These are phyloP conservation scores for Andrena flavipes DNA, from an alignment of 2,888 invertebrate genomes.

Conservation along the genomic window DNA sequence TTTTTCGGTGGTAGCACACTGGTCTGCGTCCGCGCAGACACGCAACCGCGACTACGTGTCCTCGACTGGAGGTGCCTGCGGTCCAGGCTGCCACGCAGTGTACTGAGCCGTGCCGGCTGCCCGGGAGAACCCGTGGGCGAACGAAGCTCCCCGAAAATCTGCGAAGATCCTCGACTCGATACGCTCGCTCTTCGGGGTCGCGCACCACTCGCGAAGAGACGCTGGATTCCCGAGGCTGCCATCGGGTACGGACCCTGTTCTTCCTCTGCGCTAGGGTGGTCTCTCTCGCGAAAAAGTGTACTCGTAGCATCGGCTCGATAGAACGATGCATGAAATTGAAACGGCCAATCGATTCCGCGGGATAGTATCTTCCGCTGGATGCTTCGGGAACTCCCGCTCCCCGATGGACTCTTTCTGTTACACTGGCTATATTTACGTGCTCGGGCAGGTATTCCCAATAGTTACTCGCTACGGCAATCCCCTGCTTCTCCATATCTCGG, in stretches of 20 bases:
- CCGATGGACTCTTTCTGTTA: neutral
- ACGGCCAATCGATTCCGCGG: neutral
- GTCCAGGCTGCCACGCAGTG: slow-evolving; percentile 81
- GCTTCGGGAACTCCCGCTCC: neutral
- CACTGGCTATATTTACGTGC: neutral
- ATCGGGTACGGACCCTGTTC: slow-evolving; percentile 48
- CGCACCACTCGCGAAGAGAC: slow-evolving; percentile 70
- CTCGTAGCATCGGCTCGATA: neutral
- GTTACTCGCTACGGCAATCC: neutral
- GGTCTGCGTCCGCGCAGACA: slow-evolving; percentile 43
- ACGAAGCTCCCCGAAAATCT: slow-evolving; percentile 81
- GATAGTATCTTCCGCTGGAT: neutral
- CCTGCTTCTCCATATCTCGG: neutral
- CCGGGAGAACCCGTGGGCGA: slow-evolving; percentile 75
- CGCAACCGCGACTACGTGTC: slow-evolving; percentile 60
- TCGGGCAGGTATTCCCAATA: neutral
- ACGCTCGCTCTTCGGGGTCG: slow-evolving; percentile 76
- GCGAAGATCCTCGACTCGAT: slow-evolving; percentile 82
- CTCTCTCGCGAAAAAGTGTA: neutral
- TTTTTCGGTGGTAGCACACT: slow-evolving; percentile 10
- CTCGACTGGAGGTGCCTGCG: slow-evolving; percentile 76
- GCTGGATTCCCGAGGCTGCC: slow-evolving; percentile 64
- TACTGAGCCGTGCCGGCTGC: slow-evolving; percentile 78
- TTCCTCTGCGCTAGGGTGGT: neutral
- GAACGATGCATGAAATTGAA: slow-evolving; percentile 14